These are phyloP conservation scores for Grus americana DNA, from an alignment of 2,113 vertebrate genomes.

Conservation along the genomic window DNA sequence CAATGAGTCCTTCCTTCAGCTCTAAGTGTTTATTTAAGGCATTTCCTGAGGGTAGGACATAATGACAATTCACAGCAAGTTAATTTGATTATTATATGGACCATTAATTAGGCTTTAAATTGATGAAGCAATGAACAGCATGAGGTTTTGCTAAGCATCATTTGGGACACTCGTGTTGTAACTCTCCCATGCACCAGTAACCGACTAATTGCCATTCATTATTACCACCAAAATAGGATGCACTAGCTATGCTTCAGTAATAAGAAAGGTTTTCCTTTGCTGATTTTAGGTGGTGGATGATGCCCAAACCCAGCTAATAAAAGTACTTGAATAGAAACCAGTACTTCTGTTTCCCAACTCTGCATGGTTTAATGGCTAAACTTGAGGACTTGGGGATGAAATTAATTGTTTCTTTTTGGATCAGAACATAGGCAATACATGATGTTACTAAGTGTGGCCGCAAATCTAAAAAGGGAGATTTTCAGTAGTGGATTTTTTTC, in stretches of 20 bases:
- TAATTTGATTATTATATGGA: constrained; percentile 7
- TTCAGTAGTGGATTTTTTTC: neutral
- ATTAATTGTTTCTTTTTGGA: neutral
- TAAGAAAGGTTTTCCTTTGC: neutral
- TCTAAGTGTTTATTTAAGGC: neutral
- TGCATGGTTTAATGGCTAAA: neutral
- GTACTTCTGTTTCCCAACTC: neutral
- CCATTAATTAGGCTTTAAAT: constrained; percentile 13
- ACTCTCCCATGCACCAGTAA: neutral
- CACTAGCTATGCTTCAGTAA: neutral
- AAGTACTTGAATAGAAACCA: neutral
- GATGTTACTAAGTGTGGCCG: neutral
- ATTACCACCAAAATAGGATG: neutral
- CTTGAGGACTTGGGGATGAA: neutral
- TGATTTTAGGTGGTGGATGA: neutral
- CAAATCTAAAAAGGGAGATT: neutral
- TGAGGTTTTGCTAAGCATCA: neutral
- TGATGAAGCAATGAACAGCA: neutral
- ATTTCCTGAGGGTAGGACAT: neutral
- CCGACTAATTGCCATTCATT: neutral
- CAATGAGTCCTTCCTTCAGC: neutral
- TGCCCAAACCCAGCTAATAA: neutral
- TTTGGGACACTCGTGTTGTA: neutral
- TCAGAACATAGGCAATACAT: neutral
- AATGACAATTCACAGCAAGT: neutral